Conservation (phyloP, 2,113 vertebrate species). For the Lamprologus ornatipinnis region DNA sequence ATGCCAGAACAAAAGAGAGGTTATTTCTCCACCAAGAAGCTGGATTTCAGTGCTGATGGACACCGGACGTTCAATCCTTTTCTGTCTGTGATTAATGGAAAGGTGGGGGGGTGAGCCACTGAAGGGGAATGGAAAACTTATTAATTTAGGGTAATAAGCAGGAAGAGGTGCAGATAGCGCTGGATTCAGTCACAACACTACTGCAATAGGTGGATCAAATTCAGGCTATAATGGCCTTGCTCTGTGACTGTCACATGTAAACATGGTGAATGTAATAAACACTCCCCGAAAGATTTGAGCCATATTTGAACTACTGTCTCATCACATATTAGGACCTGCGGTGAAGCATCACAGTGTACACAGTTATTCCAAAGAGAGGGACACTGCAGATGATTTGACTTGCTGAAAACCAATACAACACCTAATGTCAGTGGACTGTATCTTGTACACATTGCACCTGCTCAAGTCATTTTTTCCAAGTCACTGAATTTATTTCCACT, state of each 20-base stretch:
- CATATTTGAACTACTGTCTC: background rate
- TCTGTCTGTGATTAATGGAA: conserved; percentile 10
- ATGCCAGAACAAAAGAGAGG: conserved; percentile 35
- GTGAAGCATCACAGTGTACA: background rate
- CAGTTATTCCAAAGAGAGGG: background rate
- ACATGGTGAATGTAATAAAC: background rate
- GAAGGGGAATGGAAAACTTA: conserved; percentile 1
- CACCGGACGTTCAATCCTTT: background rate
- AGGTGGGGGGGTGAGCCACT: background rate
- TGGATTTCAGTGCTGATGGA: conserved; percentile 19
- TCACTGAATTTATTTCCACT: conserved; percentile 10
- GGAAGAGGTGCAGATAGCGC: background rate
- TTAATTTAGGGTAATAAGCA: conserved; percentile 21
- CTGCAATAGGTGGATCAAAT: background rate
- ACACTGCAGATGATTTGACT: background rate
- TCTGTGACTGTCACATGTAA: background rate
- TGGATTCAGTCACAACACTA: background rate
- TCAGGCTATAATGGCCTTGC: background rate
- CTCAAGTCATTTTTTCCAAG: background rate
- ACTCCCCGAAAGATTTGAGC: background rate
- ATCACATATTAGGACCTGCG: background rate
- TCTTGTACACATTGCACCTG: background rate
- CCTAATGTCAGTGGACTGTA: background rate
- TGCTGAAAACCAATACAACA: background rate
- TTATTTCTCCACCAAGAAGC: conserved; percentile 25